A percentile compares a stretch with the other conserved stretches of the same genome.
Conservation (phyloP, 2,797 vertebrate species). For the Pelochelys cantorii region DNA sequence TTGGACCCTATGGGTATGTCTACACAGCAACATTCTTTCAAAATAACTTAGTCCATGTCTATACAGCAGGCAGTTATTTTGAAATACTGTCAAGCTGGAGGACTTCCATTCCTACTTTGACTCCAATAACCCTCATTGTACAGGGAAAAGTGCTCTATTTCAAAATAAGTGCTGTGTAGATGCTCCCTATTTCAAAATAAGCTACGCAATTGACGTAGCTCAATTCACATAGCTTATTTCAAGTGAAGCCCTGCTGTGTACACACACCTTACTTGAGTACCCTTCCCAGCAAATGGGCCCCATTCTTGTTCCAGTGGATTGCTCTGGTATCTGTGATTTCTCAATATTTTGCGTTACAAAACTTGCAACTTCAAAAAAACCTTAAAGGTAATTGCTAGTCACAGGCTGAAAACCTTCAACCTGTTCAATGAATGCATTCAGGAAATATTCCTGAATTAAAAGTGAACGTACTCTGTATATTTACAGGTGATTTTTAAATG, state of each 20-base stretch:
- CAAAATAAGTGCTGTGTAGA: too few species aligned
- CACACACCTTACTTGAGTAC: background rate
- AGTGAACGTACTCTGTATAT: background rate
- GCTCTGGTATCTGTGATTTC: slow-evolving; percentile 26
- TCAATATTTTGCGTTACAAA: slow-evolving; percentile 43
- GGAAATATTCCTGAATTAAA: background rate
- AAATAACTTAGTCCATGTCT: too few species aligned
- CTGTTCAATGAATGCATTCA: slow-evolving; percentile 24
- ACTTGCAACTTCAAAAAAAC: slow-evolving; percentile 49
- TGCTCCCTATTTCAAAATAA: too few species aligned
- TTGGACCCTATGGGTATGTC: background rate
- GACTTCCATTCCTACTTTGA: too few species aligned
- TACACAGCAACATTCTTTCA: too few species aligned
- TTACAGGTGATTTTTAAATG: slow-evolving; percentile 56
- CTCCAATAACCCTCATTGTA: too few species aligned
- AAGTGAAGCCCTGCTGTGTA: too few species aligned
- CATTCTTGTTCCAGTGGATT: slow-evolving; percentile 18
- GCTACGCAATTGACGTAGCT: too few species aligned
- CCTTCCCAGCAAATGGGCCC: background rate
- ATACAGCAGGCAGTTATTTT: too few species aligned
- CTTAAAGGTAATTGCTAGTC: slow-evolving; percentile 43
- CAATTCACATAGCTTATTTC: too few species aligned
- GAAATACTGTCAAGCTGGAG: too few species aligned
- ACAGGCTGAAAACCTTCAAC: slow-evolving; percentile 11
- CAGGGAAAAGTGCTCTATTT: too few species aligned